Evolutionary conservation across 2,797 vertebrate species (phyloP).

Genomic region (Taenioides sp.): DNA sequence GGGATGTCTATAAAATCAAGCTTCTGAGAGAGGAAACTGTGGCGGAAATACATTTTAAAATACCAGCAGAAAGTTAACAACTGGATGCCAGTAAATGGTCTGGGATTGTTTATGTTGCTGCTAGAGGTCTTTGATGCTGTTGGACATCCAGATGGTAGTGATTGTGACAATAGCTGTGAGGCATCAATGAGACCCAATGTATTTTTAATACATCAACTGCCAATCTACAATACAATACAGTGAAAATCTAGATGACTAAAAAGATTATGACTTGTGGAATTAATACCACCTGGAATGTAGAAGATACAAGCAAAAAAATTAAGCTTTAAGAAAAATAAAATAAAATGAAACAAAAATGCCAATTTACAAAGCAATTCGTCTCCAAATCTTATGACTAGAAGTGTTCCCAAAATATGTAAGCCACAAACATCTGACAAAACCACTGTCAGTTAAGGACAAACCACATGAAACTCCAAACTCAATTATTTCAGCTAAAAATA

Average conservation of each 20-base stretch:
- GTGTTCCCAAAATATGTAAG: slow-evolving; percentile 15
- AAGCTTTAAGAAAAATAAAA: neutral
- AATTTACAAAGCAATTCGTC: slow-evolving; percentile 28
- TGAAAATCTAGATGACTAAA: too few species aligned
- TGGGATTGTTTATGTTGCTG: slow-evolving; percentile 48
- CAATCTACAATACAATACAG: neutral
- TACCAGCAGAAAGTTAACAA: slow-evolving; percentile 30
- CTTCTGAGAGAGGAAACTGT: slow-evolving; percentile 26
- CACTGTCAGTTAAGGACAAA: slow-evolving; percentile 7
- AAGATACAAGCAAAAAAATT: neutral
- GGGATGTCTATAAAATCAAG: slow-evolving; percentile 32
- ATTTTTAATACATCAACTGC: too few species aligned
- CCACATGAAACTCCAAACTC: neutral
- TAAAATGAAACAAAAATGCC: slow-evolving; percentile 16
- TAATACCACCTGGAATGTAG: neutral
- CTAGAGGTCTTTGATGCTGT: slow-evolving; percentile 48
- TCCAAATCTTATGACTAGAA: slow-evolving; percentile 19
- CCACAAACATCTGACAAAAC: slow-evolving; percentile 11
- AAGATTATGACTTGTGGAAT: neutral
- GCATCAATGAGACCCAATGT: slow-evolving; percentile 21
- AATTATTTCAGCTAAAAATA: slow-evolving; percentile 17
- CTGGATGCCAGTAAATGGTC: slow-evolving; percentile 54
- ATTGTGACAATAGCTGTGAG: slow-evolving; percentile 42
- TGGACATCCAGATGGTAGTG: slow-evolving; percentile 57
- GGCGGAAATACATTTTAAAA: slow-evolving; percentile 27